phyloP scores from a whole-genome alignment of 1,140 invertebrate genomes.

The Papilio aristodemus region DNA sequence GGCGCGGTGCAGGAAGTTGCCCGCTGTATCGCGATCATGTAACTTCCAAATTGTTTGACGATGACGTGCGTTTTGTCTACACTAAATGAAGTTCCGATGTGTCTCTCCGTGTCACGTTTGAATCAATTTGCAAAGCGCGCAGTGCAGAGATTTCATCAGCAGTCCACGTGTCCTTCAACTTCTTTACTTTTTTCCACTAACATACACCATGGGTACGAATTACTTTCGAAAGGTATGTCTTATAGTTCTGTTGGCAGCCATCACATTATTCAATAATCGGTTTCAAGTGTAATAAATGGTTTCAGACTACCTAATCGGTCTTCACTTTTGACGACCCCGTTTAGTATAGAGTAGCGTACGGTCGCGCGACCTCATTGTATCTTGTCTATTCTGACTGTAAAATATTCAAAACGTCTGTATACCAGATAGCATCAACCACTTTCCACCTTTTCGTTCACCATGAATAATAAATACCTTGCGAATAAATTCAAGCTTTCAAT shows the following conservation, averaged over 20 bases:
- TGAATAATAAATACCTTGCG: slow-evolving; percentile 21
- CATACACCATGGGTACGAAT: neutral
- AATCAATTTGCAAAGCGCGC: neutral
- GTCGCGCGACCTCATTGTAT: neutral
- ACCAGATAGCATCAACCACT: slow-evolving; percentile 5
- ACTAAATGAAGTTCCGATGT: slow-evolving; percentile 19
- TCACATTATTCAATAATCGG: neutral
- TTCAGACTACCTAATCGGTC: neutral
- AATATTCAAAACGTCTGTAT: neutral
- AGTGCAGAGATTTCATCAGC: neutral
- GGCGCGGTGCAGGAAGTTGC: slow-evolving; percentile 24
- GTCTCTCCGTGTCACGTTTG: slow-evolving; percentile 16
- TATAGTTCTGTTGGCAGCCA: neutral
- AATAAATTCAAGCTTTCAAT: slow-evolving; percentile 27
- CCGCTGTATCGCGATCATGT: slow-evolving; percentile 16
- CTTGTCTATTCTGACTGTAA: neutral
- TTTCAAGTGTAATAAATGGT: neutral
- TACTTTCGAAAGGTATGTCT: neutral
- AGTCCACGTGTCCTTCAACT: neutral
- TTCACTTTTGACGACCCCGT: neutral
- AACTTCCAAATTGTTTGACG: slow-evolving; percentile 25
- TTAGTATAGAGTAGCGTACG: neutral
- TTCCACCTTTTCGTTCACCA: slow-evolving; percentile 29
- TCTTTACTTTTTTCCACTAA: neutral
- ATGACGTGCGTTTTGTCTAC: slow-evolving; percentile 28